Evolutionary conservation across 2,888 invertebrate genomes (phyloP).

Genomic region (Yponomeuta cagnagella): DNA sequence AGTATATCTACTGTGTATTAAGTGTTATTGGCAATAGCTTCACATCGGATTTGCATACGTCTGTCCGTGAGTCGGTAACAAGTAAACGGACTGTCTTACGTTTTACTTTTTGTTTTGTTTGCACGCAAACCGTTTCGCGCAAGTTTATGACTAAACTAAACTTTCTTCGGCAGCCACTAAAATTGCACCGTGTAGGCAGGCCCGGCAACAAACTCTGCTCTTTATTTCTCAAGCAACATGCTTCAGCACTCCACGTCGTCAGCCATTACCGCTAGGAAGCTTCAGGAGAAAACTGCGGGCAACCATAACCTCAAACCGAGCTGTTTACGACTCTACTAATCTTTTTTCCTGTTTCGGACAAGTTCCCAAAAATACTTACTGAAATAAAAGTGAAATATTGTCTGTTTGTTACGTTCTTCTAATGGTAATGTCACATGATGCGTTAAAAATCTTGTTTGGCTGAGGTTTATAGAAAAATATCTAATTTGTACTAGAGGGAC

Average conservation of each 20-base stretch:
- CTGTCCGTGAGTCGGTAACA: not conserved
- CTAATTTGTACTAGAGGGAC: too few relatives aligned
- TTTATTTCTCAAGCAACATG: constrained; percentile 28
- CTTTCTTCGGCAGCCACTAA: too few relatives aligned
- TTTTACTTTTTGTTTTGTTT: too few relatives aligned
- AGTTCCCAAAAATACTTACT: not conserved
- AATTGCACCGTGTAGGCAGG: constrained; percentile 3
- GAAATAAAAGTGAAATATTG: too few relatives aligned
- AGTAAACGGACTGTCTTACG: too few relatives aligned
- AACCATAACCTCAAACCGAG: constrained; percentile 9
- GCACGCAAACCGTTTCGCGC: too few relatives aligned
- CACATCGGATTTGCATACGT: not conserved
- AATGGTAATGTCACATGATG: too few relatives aligned
- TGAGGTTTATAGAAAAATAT: too few relatives aligned
- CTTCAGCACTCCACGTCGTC: constrained; percentile 26
- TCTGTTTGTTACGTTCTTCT: too few relatives aligned
- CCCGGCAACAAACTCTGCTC: constrained; percentile 20
- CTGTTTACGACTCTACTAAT: constrained; percentile 19
- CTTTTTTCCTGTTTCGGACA: constrained; percentile 17
- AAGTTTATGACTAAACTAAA: too few relatives aligned
- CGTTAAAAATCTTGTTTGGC: too few relatives aligned
- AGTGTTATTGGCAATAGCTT: not conserved
- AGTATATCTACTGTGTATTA: not conserved
- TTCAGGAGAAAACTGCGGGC: not conserved
- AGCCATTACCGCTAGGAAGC: constrained; percentile 15